Base-by-base conservation (phyloP, 1,140 invertebrate genomes). In the Leptinotarsa defecta region DNA sequence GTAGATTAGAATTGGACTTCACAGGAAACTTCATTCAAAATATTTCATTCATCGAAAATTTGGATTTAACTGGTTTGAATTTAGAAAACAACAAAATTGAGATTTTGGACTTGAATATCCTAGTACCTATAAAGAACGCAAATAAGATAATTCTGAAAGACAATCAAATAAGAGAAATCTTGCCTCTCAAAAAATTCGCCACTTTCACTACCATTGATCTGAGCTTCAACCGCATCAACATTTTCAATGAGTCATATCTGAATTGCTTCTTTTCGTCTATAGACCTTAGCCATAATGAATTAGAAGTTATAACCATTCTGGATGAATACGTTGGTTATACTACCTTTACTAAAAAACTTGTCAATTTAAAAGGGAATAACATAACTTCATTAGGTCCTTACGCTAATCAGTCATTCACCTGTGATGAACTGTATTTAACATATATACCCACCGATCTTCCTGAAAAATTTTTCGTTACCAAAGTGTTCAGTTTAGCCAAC, bases 211-310 rank as follows among this genome's bases (percentile, higher is more conserved):
- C 52, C n/a, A 19, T 57, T 15, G 52, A 57, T 57, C n/a, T 57
- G n/a, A 57, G 52, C n/a, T 57, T 57, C n/a, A 57, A 57, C 52
- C 52, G 52, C 15, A 57, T 57, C 52, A 17, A 15, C 15, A 17
- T 19, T 8, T 57, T 57, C 52, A 57, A 57, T 57, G 52, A 57
- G 13, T 57, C 52, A 19, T 15, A 57, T 57, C n/a, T 57, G 3
- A 57, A 57, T 57, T 57, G 52, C n/a, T 57, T 57, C n/a, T 57
- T 57, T 57, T 57, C 52, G n/a, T 57, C 52, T 57, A 57, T 57
- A 15, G 52, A 57, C 52, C 52, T 57, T 19, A 57, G 52, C 52
- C 6, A 57, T 19, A 57, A 57, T n/a, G 52, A 57, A n/a, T 57
- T 57, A 57, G 17, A 57, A 57, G n/a, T 17, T 15, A 57, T 57